A percentile compares a stretch with the other conserved stretches of the same genome.
phyloP scores from a whole-genome alignment of 1,140 invertebrate genomes.

The Araneus ventricosus region DNA sequence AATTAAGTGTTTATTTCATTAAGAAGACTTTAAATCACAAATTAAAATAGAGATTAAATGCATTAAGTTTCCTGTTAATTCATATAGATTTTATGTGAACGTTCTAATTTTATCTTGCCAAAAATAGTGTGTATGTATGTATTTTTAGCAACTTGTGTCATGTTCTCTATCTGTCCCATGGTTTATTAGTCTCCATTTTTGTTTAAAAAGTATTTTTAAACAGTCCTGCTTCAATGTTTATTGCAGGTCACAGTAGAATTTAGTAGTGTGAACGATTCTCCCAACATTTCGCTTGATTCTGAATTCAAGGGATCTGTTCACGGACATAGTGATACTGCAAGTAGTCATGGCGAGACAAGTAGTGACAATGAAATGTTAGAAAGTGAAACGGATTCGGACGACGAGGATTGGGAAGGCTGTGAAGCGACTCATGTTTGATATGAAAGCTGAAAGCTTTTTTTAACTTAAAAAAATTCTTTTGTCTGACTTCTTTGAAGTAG shows the following conservation, averaged over 20 bases:
- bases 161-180: too few relatives aligned
- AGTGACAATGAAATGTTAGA: slow-evolving; percentile 76
- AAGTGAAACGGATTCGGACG: slow-evolving; percentile 76
- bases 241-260: slow-evolving; percentile 73
- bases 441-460: slow-evolving; percentile 24
- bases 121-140: too few relatives aligned
- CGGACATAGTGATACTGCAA: slow-evolving; percentile 67
- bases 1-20: too few relatives aligned
- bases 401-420: slow-evolving; percentile 76
- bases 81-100: too few relatives aligned
- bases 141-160: too few relatives aligned
- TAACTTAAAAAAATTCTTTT: slow-evolving; percentile 27
- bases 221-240: neutral
- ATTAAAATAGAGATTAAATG: too few relatives aligned
- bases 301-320: neutral
- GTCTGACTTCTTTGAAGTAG: slow-evolving; percentile 24
- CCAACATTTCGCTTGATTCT: slow-evolving; percentile 35
- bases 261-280: slow-evolving; percentile 63
- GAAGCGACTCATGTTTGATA: slow-evolving; percentile 76
- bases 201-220: too few relatives aligned
- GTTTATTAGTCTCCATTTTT: too few relatives aligned
- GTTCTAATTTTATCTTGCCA: too few relatives aligned
- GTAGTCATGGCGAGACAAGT: slow-evolving; percentile 69
- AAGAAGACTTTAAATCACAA: too few relatives aligned
- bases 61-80: too few relatives aligned